These are phyloP conservation scores for Aphyosemion australe DNA, from an alignment of 2,113 vertebrate species.

Conservation along the genomic window DNA sequence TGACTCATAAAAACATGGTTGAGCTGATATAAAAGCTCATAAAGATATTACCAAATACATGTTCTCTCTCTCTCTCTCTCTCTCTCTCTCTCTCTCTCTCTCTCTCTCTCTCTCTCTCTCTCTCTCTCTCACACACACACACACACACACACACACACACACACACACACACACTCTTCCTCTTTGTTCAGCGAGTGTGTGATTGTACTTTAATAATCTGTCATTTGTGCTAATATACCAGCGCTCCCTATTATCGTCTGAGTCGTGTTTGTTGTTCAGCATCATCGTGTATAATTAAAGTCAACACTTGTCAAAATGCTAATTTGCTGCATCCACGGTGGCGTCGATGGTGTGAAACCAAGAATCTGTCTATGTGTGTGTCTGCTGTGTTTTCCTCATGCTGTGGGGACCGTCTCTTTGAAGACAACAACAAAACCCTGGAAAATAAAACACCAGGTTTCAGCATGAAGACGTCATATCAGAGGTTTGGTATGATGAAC, in stretches of 20 bases:
- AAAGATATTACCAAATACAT: background rate
- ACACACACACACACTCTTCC: conserved; percentile 2
- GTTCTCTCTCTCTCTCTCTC: conserved; percentile 1
- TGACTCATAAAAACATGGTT: background rate
- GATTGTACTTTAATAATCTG: conserved; percentile 27
- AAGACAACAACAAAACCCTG: background rate
- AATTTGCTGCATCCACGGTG: conserved; percentile 7
- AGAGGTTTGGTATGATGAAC: too few species aligned
- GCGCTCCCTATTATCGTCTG: conserved; percentile 21
- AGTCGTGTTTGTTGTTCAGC: conserved; percentile 30
- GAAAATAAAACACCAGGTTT: too few species aligned
- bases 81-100: too few species aligned
- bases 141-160: conserved; percentile 2
- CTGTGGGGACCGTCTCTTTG: background rate
- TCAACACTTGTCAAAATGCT: conserved; percentile 45
- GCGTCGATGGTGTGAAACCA: background rate
- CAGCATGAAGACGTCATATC: background rate
- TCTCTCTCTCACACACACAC: conserved; percentile 10
- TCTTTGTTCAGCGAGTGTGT: conserved; percentile 2
- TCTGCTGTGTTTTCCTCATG: background rate
- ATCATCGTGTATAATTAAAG: conserved; percentile 50
- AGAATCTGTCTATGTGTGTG: background rate
- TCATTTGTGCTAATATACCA: conserved; percentile 28
- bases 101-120: too few species aligned
- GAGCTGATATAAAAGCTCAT: background rate